A percentile compares a stretch with the other conserved stretches of the same genome.
Evolutionary conservation across 2,888 invertebrate genomes (phyloP).

Genomic region (Koerneria pararmatus): DNA sequence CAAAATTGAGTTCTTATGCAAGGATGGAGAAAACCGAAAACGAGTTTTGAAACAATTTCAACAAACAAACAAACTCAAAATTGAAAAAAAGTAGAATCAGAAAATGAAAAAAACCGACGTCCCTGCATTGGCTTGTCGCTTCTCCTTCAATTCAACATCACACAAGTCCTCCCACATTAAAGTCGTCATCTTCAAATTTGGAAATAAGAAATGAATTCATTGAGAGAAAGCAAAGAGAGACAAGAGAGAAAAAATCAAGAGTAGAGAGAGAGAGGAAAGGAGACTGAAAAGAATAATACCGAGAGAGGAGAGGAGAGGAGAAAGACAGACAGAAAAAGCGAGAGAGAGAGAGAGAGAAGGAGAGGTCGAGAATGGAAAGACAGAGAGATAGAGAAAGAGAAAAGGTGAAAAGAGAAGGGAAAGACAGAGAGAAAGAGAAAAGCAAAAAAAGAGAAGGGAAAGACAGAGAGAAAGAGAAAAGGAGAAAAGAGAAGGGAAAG

Average conservation of each 20-base stretch:
- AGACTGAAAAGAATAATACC: not conserved
- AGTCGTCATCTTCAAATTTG: conserved; percentile 4
- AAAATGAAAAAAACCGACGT: too few relatives aligned
- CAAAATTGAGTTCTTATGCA: too few relatives aligned
- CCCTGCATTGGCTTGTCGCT: conserved; percentile 15
- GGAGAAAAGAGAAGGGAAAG: not conserved
- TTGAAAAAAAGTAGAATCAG: too few relatives aligned
- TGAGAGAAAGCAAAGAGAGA: not conserved
- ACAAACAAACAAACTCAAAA: too few relatives aligned
- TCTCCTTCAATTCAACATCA: conserved; percentile 18
- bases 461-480: not conserved
- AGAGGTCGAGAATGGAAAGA: not conserved
- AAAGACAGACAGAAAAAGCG: not conserved
- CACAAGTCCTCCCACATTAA: conserved; percentile 20
- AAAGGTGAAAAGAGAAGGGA: not conserved
- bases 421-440: not conserved
- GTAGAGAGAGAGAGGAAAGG: not conserved
- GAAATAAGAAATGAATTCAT: not conserved
- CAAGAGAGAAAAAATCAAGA: not conserved
- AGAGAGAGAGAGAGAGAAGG: not conserved
- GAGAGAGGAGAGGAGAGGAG: too few relatives aligned
- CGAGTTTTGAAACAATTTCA: too few relatives aligned
- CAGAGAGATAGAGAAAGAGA: not conserved
- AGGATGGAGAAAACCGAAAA: too few relatives aligned
- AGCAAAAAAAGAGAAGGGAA: not conserved